Conservation (phyloP, 2,888 invertebrate species). For the Watsonalla binaria region DNA sequence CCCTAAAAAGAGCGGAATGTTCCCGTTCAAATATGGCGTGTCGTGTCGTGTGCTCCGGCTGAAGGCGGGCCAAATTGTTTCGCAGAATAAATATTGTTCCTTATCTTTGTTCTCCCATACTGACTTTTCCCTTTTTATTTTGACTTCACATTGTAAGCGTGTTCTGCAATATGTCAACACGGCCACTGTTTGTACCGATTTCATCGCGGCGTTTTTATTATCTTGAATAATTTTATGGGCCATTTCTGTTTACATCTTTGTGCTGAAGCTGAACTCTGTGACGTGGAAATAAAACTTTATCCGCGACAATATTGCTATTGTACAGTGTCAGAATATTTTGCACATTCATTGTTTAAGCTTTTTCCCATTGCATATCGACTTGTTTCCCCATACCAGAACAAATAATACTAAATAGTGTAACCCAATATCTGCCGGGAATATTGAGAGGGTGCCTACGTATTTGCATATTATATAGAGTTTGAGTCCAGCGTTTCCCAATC, state of each 20-base stretch:
- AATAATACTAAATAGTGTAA: no score
- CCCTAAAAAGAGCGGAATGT: slow-evolving; percentile 12
- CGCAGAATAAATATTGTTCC: slow-evolving; percentile 40
- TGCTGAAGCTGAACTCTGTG: slow-evolving; percentile 9
- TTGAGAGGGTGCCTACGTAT: no score
- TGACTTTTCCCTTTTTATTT: slow-evolving; percentile 37
- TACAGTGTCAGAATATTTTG: not conserved
- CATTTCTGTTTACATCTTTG: slow-evolving; percentile 11
- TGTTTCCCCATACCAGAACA: no score
- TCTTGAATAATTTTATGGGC: slow-evolving; percentile 37
- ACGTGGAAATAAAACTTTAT: not conserved
- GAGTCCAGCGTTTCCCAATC: no score
- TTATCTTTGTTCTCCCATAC: slow-evolving; percentile 37
- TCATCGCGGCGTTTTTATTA: slow-evolving; percentile 31
- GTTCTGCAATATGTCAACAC: slow-evolving; percentile 38
- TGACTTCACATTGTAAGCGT: slow-evolving; percentile 33
- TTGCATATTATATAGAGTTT: no score
- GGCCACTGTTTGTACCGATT: slow-evolving; percentile 32
- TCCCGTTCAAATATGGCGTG: slow-evolving; percentile 13
- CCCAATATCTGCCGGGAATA: no score
- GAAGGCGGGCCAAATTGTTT: slow-evolving; percentile 35
- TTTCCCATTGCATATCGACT: no score
- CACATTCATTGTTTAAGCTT: no score
- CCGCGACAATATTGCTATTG: not conserved
- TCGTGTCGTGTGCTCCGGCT: slow-evolving; percentile 6